Evolutionary conservation across 2,113 vertebrate genomes (phyloP), one percentile per base, ranked within the genome.

Genomic region (Pteruthius melanotis): DNA sequence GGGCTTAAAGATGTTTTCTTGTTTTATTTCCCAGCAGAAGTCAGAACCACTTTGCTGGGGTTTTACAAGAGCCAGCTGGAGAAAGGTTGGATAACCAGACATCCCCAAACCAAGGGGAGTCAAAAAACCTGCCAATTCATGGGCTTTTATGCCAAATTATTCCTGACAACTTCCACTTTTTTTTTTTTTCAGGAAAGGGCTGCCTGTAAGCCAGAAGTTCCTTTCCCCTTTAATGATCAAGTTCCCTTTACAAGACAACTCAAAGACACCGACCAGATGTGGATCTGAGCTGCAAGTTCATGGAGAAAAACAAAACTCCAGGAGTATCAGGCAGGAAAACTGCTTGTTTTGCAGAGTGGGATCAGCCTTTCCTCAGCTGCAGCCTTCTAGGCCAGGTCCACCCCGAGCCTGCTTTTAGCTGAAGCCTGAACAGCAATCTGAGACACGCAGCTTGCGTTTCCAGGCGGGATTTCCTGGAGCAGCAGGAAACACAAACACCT

Each of bases 51-150:
- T 93, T 93, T 80, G 54, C 95, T 79, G 56, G 8, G 76, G 39
- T 93, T 96, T 97, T 96, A 94, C 83, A 88, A 86, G 79, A 90
- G 65, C 33, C 88, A 94, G 72, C 85, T 93, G 93, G 64, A 90
- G 83, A 75, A 83, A 92, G 76, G 76, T 39, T 95, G 93, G 83
- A 95, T 89, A 96, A 87, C 85, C 76, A 96, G 88, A 92, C 72
- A 60, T 10, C 75, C 37, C 52, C 65, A 68, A 78, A 60, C 53
- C 56, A 83, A 79, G 37, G 49, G 69, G 76, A 94, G 69, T 24
- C 72, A 59, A 40, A 74, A 90, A 68, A 92, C 96, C 64, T 13
- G 14, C 53, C 11, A 1, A 5, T 18, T 42, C 39, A 15, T 21
- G 59, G 56, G 33, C 16, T 77, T 94, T 47, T n/a, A 31, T 71